phyloP scores from a whole-genome alignment of 2,888 invertebrate genomes.

The Lasioglossum villosulum region DNA sequence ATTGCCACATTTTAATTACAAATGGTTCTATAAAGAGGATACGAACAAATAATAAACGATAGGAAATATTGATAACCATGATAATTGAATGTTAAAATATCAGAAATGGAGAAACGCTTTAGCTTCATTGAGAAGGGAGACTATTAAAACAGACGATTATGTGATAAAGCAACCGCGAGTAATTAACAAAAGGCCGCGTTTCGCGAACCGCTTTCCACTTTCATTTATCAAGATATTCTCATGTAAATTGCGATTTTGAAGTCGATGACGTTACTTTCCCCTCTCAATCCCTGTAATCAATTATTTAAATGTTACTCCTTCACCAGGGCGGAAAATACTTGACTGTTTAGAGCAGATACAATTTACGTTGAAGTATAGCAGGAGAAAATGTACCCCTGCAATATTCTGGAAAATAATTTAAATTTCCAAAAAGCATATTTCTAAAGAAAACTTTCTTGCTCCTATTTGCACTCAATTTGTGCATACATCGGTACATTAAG shows the following conservation, averaged over 20 bases:
- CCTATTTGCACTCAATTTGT: neutral
- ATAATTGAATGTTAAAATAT: neutral
- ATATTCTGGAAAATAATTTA: neutral
- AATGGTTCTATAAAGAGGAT: neutral
- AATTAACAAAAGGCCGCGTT: neutral
- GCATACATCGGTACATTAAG: neutral
- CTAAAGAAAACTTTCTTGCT: neutral
- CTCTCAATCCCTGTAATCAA: neutral
- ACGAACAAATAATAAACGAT: neutral
- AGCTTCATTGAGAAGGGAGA: neutral
- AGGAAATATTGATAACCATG: neutral
- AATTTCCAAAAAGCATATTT: neutral
- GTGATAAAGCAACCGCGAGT: neutral
- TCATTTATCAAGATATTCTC: slow-evolving; percentile 1
- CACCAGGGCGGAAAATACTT: neutral
- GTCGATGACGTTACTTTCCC: neutral
- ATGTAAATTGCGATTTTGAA: neutral
- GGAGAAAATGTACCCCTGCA: neutral
- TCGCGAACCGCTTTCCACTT: neutral
- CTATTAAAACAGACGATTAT: neutral
- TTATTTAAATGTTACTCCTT: neutral
- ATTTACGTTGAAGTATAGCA: neutral
- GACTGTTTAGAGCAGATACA: neutral
- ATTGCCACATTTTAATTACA: neutral
- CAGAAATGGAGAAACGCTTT: neutral